Conservation (phyloP, 1,140 invertebrate genomes). For the Maniola jurtina region DNA sequence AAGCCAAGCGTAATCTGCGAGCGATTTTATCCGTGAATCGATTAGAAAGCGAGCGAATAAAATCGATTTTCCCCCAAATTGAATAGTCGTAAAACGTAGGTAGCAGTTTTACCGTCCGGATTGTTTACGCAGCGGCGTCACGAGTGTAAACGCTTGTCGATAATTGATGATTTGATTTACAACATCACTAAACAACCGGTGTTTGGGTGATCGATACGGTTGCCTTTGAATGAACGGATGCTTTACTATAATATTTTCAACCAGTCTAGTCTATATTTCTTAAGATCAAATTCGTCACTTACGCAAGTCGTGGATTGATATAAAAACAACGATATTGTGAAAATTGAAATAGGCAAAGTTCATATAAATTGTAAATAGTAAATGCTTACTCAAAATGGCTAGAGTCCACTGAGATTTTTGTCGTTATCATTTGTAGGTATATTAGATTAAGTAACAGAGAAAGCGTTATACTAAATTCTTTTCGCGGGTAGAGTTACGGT, state of each 20-base stretch:
- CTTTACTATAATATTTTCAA: slow-evolving; percentile 19
- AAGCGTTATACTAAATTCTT: too few species aligned
- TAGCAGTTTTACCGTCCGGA: slow-evolving; percentile 69
- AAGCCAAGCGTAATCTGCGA: slow-evolving; percentile 38
- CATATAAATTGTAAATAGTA: too few species aligned
- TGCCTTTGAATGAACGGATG: slow-evolving; percentile 61
- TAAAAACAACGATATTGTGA: too few species aligned
- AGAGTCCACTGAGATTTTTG: too few species aligned
- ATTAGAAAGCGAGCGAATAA: slow-evolving; percentile 75
- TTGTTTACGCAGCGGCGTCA: slow-evolving; percentile 76
- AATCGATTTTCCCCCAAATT: slow-evolving; percentile 78
- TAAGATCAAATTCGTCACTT: background rate
- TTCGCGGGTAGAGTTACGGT: too few species aligned
- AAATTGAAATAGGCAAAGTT: too few species aligned
- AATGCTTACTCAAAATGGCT: too few species aligned
- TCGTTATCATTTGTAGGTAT: too few species aligned
- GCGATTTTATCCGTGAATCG: slow-evolving; percentile 66
- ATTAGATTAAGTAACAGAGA: too few species aligned
- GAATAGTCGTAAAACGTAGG: slow-evolving; percentile 73
- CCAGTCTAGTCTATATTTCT: slow-evolving; percentile 17
- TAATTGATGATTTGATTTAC: slow-evolving; percentile 79
- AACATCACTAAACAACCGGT: slow-evolving; percentile 76
- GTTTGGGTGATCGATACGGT: slow-evolving; percentile 63
- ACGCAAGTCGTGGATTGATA: background rate
- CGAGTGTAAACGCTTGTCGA: slow-evolving; percentile 75